Conservation (phyloP, 2,888 invertebrate genomes). For the Ophion obscuratus region DNA sequence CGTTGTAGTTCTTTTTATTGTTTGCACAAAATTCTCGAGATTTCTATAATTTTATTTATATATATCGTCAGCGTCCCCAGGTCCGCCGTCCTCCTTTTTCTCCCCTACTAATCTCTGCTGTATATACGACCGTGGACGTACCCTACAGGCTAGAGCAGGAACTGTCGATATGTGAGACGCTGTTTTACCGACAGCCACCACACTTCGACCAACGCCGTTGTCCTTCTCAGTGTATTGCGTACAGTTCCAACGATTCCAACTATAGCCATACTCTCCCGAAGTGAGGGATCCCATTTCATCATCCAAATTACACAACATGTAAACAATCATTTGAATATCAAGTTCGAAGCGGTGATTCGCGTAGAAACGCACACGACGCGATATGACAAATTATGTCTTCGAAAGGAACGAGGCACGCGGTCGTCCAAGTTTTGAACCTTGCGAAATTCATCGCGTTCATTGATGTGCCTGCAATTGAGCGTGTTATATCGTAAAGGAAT, state of each 20-base stretch:
- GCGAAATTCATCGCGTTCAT: neutral
- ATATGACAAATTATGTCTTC: neutral
- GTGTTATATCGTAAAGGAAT: constrained; percentile 9
- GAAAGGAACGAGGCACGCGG: neutral
- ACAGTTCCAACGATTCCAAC: neutral
- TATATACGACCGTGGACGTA: no score
- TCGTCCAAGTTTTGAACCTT: constrained; percentile 2
- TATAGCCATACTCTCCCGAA: constrained; percentile 23
- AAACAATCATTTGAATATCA: constrained; percentile 68
- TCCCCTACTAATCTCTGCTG: neutral
- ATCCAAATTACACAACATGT: constrained; percentile 66
- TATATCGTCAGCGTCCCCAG: no score
- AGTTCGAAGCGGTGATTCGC: constrained; percentile 27
- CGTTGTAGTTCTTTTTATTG: no score
- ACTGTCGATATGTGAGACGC: no score
- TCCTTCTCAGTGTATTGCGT: no score
- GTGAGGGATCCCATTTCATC: constrained; percentile 41
- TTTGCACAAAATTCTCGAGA: no score
- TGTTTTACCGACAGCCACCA: no score
- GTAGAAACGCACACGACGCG: neutral
- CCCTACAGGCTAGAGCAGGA: no score
- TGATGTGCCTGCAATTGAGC: neutral
- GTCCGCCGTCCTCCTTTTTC: no score
- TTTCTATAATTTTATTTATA: no score
- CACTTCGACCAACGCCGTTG: no score